A percentile compares a stretch with the other conserved stretches of the same genome.
Conservation (phyloP, 1,140 invertebrate species). For the Neuroterus valhalla region DNA sequence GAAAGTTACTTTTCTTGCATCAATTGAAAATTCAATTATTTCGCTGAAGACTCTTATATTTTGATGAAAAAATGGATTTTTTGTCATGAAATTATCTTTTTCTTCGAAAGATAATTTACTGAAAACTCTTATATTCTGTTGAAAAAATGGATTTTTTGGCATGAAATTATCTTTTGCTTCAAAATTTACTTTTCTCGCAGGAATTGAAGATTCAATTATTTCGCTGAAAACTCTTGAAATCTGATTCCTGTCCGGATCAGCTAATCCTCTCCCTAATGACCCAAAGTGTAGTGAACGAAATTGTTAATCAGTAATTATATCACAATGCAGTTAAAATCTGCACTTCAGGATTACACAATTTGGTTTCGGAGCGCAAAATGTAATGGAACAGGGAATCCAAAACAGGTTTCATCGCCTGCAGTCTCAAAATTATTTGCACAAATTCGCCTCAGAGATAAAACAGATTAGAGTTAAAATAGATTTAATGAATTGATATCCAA, state of each 20-base stretch:
- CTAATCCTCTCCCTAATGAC: slow-evolving; percentile 39
- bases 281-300: slow-evolving; percentile 38
- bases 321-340: slow-evolving; percentile 24
- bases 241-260: background rate
- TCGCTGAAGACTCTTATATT: no score
- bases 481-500: background rate
- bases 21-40: no score
- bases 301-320: slow-evolving; percentile 49
- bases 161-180: no score
- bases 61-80: no score
- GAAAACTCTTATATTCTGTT: no score
- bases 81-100: no score
- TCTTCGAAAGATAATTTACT: no score
- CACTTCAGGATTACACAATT: background rate
- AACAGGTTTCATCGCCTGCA: background rate
- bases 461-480: slow-evolving; percentile 21
- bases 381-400: background rate
- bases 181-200: no score
- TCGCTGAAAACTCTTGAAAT: no score
- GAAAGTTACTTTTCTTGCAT: no score
- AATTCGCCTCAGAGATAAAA: slow-evolving; percentile 3
- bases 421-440: slow-evolving; percentile 4
- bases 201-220: no score
- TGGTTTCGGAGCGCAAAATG: background rate
- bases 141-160: no score